These are phyloP conservation scores for Parus major DNA, from an alignment of 2,113 vertebrate species.

Conservation along the genomic window DNA sequence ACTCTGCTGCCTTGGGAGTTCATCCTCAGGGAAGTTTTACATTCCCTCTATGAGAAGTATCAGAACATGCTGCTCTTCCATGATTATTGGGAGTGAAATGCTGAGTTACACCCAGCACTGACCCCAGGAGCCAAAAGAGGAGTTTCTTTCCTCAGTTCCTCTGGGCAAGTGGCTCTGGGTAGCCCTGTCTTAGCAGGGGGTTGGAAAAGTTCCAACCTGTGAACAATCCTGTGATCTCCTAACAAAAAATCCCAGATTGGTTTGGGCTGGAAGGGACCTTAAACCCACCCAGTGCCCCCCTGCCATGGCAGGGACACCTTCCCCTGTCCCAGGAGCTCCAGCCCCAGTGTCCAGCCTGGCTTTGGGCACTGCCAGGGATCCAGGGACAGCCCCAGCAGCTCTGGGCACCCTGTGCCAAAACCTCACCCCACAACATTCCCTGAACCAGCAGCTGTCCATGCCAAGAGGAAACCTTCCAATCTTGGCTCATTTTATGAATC, in stretches of 20 bases:
- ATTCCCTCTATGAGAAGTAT: fast-evolving
- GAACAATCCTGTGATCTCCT: not conserved
- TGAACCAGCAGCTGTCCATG: not conserved
- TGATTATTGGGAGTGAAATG: fast-evolving
- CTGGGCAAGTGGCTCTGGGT: not conserved
- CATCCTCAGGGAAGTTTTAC: not conserved
- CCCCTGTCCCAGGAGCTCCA: not conserved
- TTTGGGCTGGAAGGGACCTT: not conserved
- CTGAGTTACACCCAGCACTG: not conserved
- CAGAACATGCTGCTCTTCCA: not conserved
- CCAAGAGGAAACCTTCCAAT: not conserved
- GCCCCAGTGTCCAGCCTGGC: not conserved
- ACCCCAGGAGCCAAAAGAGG: not conserved
- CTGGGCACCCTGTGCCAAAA: not conserved
- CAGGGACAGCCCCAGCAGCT: not conserved
- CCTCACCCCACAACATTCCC: not conserved
- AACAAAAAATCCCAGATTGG: fast-evolving
- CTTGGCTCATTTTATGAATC: not conserved
- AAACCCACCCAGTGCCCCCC: too few species aligned
- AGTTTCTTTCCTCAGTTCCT: not conserved
- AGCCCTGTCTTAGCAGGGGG: not conserved
- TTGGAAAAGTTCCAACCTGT: not conserved
- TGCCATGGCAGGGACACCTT: not conserved
- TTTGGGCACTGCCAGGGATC: not conserved
- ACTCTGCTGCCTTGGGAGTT: not conserved